Evolutionary conservation across 2,113 vertebrate species (phyloP).

Genomic region (Theropithecus gelada): DNA sequence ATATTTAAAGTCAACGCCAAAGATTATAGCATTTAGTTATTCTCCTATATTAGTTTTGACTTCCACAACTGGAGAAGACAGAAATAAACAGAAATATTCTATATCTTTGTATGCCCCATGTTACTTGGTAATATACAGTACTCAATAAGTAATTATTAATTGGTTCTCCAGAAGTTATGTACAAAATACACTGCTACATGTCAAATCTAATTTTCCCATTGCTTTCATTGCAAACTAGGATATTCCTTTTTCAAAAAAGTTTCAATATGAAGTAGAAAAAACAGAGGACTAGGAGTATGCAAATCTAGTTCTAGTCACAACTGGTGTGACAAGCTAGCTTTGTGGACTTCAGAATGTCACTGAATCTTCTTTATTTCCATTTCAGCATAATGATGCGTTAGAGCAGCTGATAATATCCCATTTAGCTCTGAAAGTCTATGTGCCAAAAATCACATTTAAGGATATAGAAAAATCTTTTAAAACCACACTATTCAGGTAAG

Average conservation of each 20-base stretch:
- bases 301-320: neutral
- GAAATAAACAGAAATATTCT: neutral
- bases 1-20: neutral
- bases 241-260: neutral
- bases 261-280: conserved; percentile 24
- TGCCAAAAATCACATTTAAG: neutral
- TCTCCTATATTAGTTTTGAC: neutral
- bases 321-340: neutral
- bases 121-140: neutral
- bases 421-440: neutral
- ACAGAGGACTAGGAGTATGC: neutral
- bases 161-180: neutral
- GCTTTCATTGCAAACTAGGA: neutral
- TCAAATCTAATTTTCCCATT: neutral
- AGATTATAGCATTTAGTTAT: neutral
- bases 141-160: neutral
- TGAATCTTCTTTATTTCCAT: neutral
- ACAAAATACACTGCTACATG: neutral
- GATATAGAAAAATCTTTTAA: neutral
- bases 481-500: neutral
- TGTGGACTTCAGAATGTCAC: neutral
- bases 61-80: neutral
- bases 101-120: neutral
- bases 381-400: neutral
- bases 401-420: neutral